These are phyloP conservation scores for Falco columbarius DNA, from an alignment of 2,797 vertebrate species.

Conservation along the genomic window DNA sequence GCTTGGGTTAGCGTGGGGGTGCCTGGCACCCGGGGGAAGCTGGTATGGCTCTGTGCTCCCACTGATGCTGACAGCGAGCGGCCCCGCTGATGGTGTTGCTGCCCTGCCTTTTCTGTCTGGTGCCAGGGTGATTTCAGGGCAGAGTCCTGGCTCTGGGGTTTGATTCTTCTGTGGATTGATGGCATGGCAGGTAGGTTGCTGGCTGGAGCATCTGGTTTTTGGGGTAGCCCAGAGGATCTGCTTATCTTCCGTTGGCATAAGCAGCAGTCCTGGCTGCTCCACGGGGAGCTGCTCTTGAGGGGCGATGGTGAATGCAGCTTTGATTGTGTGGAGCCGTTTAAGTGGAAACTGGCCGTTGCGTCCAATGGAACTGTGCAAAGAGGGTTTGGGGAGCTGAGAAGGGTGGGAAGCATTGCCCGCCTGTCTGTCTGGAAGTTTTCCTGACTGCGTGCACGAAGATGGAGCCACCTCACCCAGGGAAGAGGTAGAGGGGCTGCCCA, in stretches of 20 bases:
- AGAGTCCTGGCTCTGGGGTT: not conserved
- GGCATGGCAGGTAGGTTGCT: not conserved
- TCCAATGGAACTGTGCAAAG: not conserved
- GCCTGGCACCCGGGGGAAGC: rapidly evolving
- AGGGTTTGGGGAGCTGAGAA: not conserved
- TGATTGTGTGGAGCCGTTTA: not conserved
- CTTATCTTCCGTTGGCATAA: not conserved
- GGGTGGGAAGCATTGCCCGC: not conserved
- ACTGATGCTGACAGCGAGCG: rapidly evolving
- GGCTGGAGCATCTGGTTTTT: rapidly evolving
- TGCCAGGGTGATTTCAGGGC: not conserved
- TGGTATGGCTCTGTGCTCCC: rapidly evolving
- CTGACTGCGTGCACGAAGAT: not conserved
- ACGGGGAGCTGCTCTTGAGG: not conserved
- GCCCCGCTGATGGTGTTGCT: rapidly evolving
- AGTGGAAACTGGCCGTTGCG: not conserved
- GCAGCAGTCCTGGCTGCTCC: not conserved
- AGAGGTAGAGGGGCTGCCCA: not conserved
- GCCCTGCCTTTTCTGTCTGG: not conserved
- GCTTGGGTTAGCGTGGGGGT: not conserved
- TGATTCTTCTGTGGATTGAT: not conserved
- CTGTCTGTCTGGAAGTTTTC: not conserved
- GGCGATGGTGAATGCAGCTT: not conserved
- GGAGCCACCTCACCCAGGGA: not conserved
- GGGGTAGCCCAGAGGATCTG: not conserved